Evolutionary conservation across 2,113 vertebrate genomes (phyloP), one percentile per base, ranked within the genome.

Genomic region (Eulemur rufifrons): DNA sequence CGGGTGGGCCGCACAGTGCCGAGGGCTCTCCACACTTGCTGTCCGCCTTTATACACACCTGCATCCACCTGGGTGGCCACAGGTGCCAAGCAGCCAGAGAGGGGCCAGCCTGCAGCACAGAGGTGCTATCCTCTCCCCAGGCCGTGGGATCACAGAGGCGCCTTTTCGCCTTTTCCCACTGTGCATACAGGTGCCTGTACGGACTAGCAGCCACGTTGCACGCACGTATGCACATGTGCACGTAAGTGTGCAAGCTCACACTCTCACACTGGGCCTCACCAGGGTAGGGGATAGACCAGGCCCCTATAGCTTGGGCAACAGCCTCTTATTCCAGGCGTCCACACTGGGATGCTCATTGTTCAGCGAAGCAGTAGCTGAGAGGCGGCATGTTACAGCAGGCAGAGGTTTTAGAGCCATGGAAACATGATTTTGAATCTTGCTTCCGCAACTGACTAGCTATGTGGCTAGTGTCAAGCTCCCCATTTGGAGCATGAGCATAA

Each of bases 41-140:
- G 2, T 5, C 34, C 32, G 13, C 64, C 74, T 84, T 66, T 0
- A 73, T 7, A 5, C 3, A 0, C 4, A 10, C 13, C 0, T 1
- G 1, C 4, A 8, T 7, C 25, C 5, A 13, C 4, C 25, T 4
- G 9, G 56, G 6, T 0, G 8, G 32, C 17, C 1, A 1, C 0
- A 2, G 34, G 71, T 25, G 3, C 61, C 6, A 2, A 3, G 14
- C 18, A 52, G 15, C 76, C 5, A 2, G 29, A 8, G 2, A 18
- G 5, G 1, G 7, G 37, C 37, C 11, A 5, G n/a, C 1, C 1
- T 64, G 6, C 1, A 39, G 8, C 9, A 21, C 66, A 8, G 8
- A 80, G 45, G 63, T 25, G 32, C 8, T 34, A 20, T 14, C 66
- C 29, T 0, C 1, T 32, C 64, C 54, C 21, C 27, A 23, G 8